Evolutionary conservation across 2,797 vertebrate genomes (phyloP).

Genomic region (Amazonetta brasiliensis): DNA sequence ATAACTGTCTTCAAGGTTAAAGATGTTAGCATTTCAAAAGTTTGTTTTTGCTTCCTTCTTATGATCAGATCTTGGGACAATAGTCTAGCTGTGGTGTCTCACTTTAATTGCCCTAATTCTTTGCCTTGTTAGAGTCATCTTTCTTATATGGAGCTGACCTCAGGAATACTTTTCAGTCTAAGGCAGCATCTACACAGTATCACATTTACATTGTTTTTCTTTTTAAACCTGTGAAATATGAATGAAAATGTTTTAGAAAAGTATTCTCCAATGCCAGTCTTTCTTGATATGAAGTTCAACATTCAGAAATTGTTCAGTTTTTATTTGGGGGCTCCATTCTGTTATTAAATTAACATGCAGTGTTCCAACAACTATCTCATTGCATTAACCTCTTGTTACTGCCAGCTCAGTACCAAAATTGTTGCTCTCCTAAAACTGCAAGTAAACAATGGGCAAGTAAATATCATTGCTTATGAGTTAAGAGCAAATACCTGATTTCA

Average conservation of each 20-base stretch:
- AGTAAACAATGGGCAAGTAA: background rate
- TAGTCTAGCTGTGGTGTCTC: background rate
- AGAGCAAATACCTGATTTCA: background rate
- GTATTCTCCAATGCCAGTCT: background rate
- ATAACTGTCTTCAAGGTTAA: background rate
- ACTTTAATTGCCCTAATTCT: background rate
- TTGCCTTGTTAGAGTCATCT: background rate
- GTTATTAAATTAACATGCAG: background rate
- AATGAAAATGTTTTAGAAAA: background rate
- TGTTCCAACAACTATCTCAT: background rate
- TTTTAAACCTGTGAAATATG: background rate
- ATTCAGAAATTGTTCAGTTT: background rate
- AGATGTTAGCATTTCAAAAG: background rate
- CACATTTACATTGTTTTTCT: background rate
- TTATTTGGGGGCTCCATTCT: background rate
- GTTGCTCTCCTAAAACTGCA: background rate
- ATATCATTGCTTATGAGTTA: background rate
- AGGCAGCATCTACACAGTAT: background rate
- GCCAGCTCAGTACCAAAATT: background rate
- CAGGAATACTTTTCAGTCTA: background rate
- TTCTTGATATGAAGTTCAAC: background rate
- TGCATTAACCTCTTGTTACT: rapidly evolving
- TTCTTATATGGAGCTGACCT: background rate
- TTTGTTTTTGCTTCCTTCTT: background rate
- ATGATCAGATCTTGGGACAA: background rate